Evolutionary conservation across 2,888 invertebrate genomes (phyloP).

Genomic region (Escarpia spicata): DNA sequence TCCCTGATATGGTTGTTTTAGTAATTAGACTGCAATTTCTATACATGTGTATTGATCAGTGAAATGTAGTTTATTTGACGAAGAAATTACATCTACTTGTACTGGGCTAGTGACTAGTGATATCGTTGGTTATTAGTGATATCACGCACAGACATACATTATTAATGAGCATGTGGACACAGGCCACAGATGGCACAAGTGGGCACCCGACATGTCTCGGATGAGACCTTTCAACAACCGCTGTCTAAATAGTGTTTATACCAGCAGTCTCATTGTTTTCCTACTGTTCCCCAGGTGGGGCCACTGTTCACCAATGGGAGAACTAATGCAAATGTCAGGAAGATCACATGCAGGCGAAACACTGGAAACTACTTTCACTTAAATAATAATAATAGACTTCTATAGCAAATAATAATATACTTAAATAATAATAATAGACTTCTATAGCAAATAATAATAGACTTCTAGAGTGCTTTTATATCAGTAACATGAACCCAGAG

Average conservation of each 20-base stretch:
- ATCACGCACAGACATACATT: neutral
- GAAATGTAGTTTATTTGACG: neutral
- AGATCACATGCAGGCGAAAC: neutral
- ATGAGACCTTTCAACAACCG: neutral
- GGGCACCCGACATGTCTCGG: no score
- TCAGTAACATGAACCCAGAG: no score
- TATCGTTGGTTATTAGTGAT: neutral
- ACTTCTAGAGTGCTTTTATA: no score
- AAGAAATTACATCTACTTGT: neutral
- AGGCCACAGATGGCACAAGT: no score
- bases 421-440: no score
- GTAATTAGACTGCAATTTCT: neutral
- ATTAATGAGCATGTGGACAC: neutral
- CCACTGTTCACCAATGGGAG: neutral
- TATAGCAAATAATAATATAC: no score
- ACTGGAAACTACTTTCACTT: neutral
- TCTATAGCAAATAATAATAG: no score
- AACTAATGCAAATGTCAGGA: neutral
- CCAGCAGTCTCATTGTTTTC: neutral
- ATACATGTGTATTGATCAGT: neutral
- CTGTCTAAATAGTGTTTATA: neutral
- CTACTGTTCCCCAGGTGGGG: neutral
- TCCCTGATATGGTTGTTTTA: neutral
- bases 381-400: no score
- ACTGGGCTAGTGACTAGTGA: neutral